These are phyloP conservation scores for Strix occidentalis DNA, from an alignment of 2,797 vertebrate species.

Conservation along the genomic window DNA sequence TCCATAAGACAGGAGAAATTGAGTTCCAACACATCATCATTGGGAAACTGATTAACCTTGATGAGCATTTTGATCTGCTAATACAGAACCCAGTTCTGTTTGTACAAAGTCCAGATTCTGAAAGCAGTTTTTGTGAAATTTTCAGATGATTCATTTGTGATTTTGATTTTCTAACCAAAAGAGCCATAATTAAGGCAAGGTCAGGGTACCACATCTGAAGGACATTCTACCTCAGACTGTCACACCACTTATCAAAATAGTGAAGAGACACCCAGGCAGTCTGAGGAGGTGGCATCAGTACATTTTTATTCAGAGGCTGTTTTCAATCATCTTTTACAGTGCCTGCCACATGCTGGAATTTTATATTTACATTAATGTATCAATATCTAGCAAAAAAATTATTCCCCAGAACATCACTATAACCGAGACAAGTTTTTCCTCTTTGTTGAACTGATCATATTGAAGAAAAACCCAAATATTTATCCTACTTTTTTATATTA, in stretches of 20 bases:
- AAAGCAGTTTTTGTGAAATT: not conserved
- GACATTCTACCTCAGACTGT: not conserved
- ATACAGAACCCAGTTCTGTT: not conserved
- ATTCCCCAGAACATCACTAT: not conserved
- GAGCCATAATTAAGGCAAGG: not conserved
- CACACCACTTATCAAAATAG: not conserved
- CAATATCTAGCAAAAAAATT: not conserved
- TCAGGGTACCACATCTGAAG: not conserved
- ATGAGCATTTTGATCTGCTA: not conserved
- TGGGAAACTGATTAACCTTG: not conserved
- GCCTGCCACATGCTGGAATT: not conserved
- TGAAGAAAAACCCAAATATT: not conserved
- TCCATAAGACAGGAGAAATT: not conserved
- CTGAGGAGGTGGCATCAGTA: not conserved
- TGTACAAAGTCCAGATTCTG: not conserved
- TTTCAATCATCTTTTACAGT: not conserved
- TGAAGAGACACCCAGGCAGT: not conserved
- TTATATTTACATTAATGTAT: not conserved
- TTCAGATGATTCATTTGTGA: not conserved
- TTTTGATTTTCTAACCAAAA: not conserved
- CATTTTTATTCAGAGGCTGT: not conserved
- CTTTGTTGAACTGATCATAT: not conserved
- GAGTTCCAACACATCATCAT: not conserved
- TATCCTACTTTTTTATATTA: not conserved
- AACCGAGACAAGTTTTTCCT: not conserved